Base-by-base conservation (phyloP, 2,888 invertebrate genomes). In the Proisotoma minuta region DNA sequence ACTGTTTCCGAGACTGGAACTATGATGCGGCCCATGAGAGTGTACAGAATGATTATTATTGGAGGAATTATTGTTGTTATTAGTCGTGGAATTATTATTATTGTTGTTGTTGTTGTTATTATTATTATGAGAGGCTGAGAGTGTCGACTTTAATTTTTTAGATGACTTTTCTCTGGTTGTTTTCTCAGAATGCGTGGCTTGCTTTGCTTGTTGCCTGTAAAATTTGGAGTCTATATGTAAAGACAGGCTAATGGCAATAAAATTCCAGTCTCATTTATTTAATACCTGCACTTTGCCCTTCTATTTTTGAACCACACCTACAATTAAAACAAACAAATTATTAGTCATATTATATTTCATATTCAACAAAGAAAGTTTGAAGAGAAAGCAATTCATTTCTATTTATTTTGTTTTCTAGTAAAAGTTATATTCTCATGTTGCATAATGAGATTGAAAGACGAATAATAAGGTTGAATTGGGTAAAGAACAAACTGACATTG, bases 141-240 rank as follows among this genome's bases (percentile, higher is more conserved):
- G 59, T 28, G 66, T 63, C 40, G 69, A 63, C 60, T 72, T 72
- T 3, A 70, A 49, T 57, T 72, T 72, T 56, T 72, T 71, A 58
- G 67, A 53, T 20, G 57, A 54, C 47, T 69, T 71, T 22, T 65
- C 58, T 43, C 69, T 66, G 18, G 68, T 62, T 12, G 64, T 69
- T 51, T 73, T 73, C 56, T 74, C 72, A 8, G 69, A 64, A 59
- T 73, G 70, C 22, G 68, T 67, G 67, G 79, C 80, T 75, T 82
- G 82, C 71, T 82, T 82, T 8, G 34, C 60, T 54, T 60, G 60
- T 49, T 65, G 59, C 59, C 62, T 62, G 39, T 47, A 57, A 57
- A 62, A 59, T 65, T 65, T 62, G 56, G 26, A 43, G 29, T n/a
- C n/a, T 58, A 52, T 61, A 54, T 51, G 62, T 10, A 15, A 34